Conservation (phyloP, 1,140 invertebrate species). For the Caenorhabditis latens region DNA sequence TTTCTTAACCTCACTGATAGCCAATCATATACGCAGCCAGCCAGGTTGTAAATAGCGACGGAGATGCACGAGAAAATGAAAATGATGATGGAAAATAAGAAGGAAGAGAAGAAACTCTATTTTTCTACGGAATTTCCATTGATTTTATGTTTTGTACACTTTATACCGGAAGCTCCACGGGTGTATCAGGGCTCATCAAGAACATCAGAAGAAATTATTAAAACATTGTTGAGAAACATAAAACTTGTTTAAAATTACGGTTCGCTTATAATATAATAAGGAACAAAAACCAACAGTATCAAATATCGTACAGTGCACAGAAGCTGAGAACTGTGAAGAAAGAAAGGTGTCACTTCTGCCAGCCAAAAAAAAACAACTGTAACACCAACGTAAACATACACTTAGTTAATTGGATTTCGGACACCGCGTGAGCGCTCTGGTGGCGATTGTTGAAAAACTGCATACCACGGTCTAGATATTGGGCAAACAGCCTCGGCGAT, state of each 20-base stretch:
- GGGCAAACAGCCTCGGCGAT: conserved; percentile 46
- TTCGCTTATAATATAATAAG: too few species aligned
- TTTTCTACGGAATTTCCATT: conserved; percentile 1
- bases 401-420: conserved; percentile 18
- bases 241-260: neutral
- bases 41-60: conserved; percentile 21
- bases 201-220: neutral
- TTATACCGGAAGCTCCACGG: neutral
- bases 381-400: conserved; percentile 4
- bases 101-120: neutral
- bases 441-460: conserved; percentile 45
- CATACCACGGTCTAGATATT: conserved; percentile 48
- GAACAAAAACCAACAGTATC: too few species aligned
- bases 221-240: neutral
- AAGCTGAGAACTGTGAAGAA: too few species aligned
- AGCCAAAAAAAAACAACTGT: neutral
- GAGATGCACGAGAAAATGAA: conserved; percentile 12
- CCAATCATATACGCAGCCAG: conserved; percentile 28
- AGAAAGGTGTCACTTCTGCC: neutral
- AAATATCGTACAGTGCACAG: too few species aligned
- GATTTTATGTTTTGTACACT: neutral
- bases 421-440: neutral
- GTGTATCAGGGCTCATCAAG: neutral
- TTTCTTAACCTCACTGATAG: conserved; percentile 54
- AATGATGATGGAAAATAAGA: neutral